Conservation (phyloP, 2,113 vertebrate genomes). For the Gambusia holbrooki region DNA sequence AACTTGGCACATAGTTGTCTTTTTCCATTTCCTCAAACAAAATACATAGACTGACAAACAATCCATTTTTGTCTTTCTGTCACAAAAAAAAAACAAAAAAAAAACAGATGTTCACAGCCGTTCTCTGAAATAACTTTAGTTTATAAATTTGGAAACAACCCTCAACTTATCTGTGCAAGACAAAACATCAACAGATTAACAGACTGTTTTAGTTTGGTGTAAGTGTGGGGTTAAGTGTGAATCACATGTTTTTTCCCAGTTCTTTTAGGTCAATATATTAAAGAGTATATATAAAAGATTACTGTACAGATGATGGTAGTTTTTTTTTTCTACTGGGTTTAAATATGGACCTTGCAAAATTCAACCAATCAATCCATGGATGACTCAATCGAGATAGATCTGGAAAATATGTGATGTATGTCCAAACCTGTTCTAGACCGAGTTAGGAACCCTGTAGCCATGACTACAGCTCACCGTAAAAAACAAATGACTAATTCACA, state of each 20-base stretch:
- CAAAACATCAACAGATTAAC: neutral
- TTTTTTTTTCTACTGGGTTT: too few species aligned
- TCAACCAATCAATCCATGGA: too few species aligned
- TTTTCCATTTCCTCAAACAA: constrained; percentile 74
- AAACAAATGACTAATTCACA: too few species aligned
- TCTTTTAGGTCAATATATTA: too few species aligned
- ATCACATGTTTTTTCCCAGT: neutral
- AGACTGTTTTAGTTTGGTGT: neutral
- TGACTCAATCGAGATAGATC: too few species aligned
- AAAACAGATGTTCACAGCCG: constrained; percentile 39
- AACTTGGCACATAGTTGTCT: constrained; percentile 53
- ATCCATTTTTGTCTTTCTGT: constrained; percentile 43
- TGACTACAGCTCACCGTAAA: too few species aligned
- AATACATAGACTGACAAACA: constrained; percentile 67
- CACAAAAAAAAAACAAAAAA: constrained; percentile 17
- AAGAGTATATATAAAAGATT: too few species aligned
- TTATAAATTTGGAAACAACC: neutral
- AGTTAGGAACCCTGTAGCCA: too few species aligned
- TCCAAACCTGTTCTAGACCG: too few species aligned
- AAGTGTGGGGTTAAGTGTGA: neutral
- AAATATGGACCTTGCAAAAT: too few species aligned
- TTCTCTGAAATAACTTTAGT: neutral
- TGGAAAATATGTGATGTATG: too few species aligned
- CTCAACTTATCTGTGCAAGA: neutral
- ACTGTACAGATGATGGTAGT: too few species aligned